A percentile compares a stretch with the other conserved stretches of the same genome.
Evolutionary conservation across 2,888 invertebrate genomes (phyloP).

Genomic region (Scaptomyza flava): DNA sequence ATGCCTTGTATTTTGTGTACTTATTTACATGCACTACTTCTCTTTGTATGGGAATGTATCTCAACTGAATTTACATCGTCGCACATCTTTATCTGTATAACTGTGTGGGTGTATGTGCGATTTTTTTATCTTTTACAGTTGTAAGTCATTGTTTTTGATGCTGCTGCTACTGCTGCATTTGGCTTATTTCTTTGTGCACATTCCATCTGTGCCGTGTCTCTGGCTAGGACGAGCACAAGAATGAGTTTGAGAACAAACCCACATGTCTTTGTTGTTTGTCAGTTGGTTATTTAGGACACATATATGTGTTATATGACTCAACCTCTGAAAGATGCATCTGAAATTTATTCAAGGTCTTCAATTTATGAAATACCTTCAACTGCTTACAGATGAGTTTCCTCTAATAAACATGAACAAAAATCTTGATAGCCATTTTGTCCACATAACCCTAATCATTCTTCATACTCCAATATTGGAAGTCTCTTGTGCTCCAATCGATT

Average conservation of each 20-base stretch:
- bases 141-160: slow-evolving; percentile 48
- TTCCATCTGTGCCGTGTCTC: slow-evolving; percentile 30
- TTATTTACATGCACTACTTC: slow-evolving; percentile 5
- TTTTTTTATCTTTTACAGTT: slow-evolving; percentile 57
- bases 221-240: slow-evolving; percentile 9
- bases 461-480: background rate
- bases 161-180: slow-evolving; percentile 15
- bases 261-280: slow-evolving; percentile 59
- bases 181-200: slow-evolving; percentile 51
- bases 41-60: slow-evolving; percentile 21
- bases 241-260: slow-evolving; percentile 14
- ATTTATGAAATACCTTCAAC: slow-evolving; percentile 10
- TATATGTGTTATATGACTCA: slow-evolving; percentile 54
- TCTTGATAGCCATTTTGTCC: background rate
- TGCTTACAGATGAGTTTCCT: background rate
- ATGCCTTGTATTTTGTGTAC: slow-evolving; percentile 39
- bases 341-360: slow-evolving; percentile 17
- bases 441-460: background rate
- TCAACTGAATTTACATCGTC: slow-evolving; percentile 69
- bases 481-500: slow-evolving; percentile 37
- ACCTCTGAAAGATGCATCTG: slow-evolving; percentile 39
- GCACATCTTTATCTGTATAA: slow-evolving; percentile 43
- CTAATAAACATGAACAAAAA: background rate
- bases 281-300: slow-evolving; percentile 67
- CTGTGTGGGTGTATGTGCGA: slow-evolving; percentile 31